Conservation (phyloP, 2,888 invertebrate species). For the Melinaea marsaeus region DNA sequence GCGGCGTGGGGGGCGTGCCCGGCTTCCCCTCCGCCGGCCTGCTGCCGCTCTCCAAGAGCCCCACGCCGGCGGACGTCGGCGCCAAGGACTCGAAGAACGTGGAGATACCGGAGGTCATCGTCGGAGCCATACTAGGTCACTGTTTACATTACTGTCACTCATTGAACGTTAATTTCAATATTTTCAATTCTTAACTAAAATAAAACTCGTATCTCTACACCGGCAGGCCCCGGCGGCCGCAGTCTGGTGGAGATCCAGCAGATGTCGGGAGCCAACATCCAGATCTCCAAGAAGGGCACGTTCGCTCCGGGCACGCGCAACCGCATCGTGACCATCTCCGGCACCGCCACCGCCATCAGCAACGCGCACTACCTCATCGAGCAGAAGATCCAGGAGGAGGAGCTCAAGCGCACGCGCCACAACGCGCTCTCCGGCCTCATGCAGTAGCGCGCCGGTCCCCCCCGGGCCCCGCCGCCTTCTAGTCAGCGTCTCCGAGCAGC, state of each 20-base stretch:
- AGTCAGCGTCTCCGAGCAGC: constrained; percentile 8
- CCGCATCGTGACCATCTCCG: constrained; percentile 97
- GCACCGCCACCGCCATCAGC: constrained; percentile 91
- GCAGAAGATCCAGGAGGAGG: constrained; percentile 97
- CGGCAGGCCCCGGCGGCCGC: constrained; percentile 92
- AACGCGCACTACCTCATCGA: constrained; percentile 97
- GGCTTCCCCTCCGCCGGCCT: constrained; percentile 84
- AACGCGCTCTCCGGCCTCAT: constrained; percentile 86
- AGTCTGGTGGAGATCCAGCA: constrained; percentile 98
- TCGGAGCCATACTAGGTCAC: constrained; percentile 96
- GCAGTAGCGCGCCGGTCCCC: constrained; percentile 66
- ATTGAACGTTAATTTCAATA: no score
- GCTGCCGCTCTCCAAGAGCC: constrained; percentile 87
- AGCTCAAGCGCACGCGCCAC: constrained; percentile 95
- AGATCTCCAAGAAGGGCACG: constrained; percentile 98
- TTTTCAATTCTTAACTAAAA: no score
- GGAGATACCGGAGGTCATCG: constrained; percentile 96
- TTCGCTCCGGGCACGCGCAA: constrained; percentile 98
- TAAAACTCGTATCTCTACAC: no score
- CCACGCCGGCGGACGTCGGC: constrained; percentile 85
- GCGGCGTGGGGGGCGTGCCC: constrained; percentile 73
- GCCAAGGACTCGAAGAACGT: constrained; percentile 93
- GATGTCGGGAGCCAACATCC: constrained; percentile 97
- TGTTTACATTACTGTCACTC: constrained; percentile 15
- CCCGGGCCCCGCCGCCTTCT: constrained; percentile 7